Base-by-base conservation (phyloP, 2,888 invertebrate genomes). In the Nomada goodeniana region DNA sequence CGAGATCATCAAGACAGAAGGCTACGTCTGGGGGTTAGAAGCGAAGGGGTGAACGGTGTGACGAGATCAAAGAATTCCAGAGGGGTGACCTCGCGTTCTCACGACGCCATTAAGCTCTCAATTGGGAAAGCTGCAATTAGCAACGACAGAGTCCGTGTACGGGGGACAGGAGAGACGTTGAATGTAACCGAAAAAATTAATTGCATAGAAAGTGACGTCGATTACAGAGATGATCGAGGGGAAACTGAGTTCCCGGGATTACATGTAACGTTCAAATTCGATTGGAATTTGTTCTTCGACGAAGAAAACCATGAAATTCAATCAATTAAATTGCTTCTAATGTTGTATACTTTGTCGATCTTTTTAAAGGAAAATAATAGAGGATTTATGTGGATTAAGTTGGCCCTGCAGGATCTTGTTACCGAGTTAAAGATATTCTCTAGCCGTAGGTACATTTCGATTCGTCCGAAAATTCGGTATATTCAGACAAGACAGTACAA, bases 121-220 rank as follows among this genome's bases (percentile, higher is more conserved):
- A 88, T 88, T 88, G 84, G 74, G 71, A 76, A 85, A 77, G 75
- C 84, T 72, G 84, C 83, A 85, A 86, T 88, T 86, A 85, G 86
- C 75, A 69, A 76, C 59, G 80, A 82, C 79, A 83, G 79, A 83
- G 71, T 50, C 57, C n/a, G 52, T 20, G 64, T 67, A 50, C 52
- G 23, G 68, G 67, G 52, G n/a, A 64, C 15, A 36, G 36, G 72
- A 52, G 55, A 52, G 47, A 72, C 23, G 69, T 64, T 44, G 36
- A 50, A 65, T 55, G 20, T 74, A 50, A 36, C 67, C 63, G 13
- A 70, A 50, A 50, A 50, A 63, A 71, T 79, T 73, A 44, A 61
- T 65, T 67, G 29, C 63, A 10, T 1, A 13, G 13, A 29, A 20
- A 15, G 52, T 59, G 13, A 42, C 26, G 26, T 15, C 20, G 53